Evolutionary conservation across 2,888 invertebrate species (phyloP), one percentile per base, ranked within the genome.

Genomic region (Coleophora flavipennella): DNA sequence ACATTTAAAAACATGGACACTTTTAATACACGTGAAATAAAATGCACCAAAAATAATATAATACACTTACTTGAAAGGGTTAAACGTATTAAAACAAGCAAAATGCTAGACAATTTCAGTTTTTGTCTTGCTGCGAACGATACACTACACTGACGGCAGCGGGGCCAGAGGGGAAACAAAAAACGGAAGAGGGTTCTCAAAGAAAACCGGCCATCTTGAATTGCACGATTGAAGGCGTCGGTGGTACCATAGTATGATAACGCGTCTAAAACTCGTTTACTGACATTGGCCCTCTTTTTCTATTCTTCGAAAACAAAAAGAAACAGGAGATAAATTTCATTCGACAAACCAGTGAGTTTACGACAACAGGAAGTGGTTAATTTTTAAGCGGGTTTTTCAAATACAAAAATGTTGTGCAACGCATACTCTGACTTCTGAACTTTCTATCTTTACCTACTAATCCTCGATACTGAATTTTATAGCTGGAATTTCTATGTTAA

Each of bases 161-260:
- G 80, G 84, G 83, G 80, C 78, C 77, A 78, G 81, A 78, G 83
- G 80, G 80, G 81, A 81, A 81, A 78, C 79, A 71, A 80, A 67
- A 78, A 84, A 63, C 84, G 85, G 85, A 84, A 78, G 66, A 74
- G 86, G 86, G 86, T 84, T 85, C 83, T 73, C 85, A 78, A 54
- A 58, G 50, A 53, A 59, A 47, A 62, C 56, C 73, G 55, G 74
- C 78, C 80, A 79, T 77, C 55, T 74, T 72, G 62, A 55, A 59
- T 55, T 57, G 51, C 36, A 25, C 10, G 20, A 37, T 32, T 40
- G 44, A 41, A 40, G 31, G 44, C 40, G 40, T 44, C 44, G 39
- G 48, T 34, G 43, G 33, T 27, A 42, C 36, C 35, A 43, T 35
- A 27, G n/a, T 14, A 38, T 32, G 35, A 33, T 33, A 33, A 37